Conservation (phyloP, 2,888 invertebrate genomes). For the Dicycla oo region DNA sequence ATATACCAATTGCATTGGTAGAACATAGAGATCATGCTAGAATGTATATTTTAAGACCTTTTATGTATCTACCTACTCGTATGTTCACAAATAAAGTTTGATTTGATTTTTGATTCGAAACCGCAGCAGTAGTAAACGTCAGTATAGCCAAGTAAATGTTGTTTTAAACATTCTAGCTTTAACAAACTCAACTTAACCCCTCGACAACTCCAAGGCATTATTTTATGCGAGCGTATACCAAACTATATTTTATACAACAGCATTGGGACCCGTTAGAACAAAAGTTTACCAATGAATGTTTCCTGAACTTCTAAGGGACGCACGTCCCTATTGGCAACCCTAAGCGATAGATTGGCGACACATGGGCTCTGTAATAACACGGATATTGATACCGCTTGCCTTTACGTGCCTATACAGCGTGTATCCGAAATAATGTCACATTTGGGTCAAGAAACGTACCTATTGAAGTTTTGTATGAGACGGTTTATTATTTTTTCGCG, state of each 20-base stretch:
- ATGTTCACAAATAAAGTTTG: too few relatives aligned
- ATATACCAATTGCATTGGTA: too few relatives aligned
- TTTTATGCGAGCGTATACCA: constrained; percentile 7
- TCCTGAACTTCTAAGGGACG: constrained; percentile 28
- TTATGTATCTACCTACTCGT: too few relatives aligned
- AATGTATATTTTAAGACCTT: too few relatives aligned
- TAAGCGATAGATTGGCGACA: constrained; percentile 49
- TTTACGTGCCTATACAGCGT: constrained; percentile 6
- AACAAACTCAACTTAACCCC: not conserved
- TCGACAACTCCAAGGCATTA: constrained; percentile 2
- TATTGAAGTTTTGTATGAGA: not conserved
- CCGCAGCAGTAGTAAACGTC: too few relatives aligned
- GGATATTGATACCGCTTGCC: constrained; percentile 35
- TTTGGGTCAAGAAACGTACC: not conserved
- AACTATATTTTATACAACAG: constrained; percentile 24
- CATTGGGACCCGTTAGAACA: constrained; percentile 26
- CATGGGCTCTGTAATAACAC: constrained; percentile 44
- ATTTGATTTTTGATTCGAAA: too few relatives aligned
- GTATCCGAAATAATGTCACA: not conserved
- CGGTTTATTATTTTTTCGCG: not conserved
- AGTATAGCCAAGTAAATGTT: not conserved
- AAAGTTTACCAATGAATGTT: constrained; percentile 53
- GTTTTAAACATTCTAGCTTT: not conserved
- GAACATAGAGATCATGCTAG: too few relatives aligned
- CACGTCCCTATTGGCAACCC: constrained; percentile 26